Conservation (phyloP, 2,888 invertebrate genomes). For the Eristalis intricaria region DNA sequence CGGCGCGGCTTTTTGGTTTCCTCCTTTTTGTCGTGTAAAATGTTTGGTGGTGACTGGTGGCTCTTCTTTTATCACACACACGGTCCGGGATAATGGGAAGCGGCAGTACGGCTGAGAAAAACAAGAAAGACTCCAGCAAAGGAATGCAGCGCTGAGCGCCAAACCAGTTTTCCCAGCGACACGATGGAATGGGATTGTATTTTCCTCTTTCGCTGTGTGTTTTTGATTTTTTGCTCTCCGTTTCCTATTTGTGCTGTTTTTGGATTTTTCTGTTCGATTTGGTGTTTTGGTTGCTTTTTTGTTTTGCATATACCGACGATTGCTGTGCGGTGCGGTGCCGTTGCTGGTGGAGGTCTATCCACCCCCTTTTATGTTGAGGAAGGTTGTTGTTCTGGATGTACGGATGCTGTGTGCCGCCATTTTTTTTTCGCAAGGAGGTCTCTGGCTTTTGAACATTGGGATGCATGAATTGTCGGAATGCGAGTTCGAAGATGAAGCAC, state of each 20-base stretch:
- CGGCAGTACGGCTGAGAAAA: constrained; percentile 31
- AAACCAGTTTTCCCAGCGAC: constrained; percentile 68
- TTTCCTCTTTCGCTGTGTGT: constrained; percentile 28
- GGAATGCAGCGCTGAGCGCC: constrained; percentile 67
- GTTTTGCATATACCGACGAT: constrained; percentile 56
- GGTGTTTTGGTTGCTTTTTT: constrained; percentile 40
- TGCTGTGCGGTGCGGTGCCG: not conserved
- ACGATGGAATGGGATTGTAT: constrained; percentile 61
- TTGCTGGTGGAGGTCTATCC: constrained; percentile 54
- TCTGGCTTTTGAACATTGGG: not conserved
- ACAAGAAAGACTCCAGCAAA: constrained; percentile 53
- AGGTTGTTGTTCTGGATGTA: constrained; percentile 60
- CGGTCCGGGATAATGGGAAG: constrained; percentile 43
- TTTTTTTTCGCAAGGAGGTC: constrained; percentile 37
- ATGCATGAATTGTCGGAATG: constrained; percentile 51
- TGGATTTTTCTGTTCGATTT: constrained; percentile 9
- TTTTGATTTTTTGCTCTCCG: constrained; percentile 10
- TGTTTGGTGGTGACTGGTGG: constrained; percentile 4
- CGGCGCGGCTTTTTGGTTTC: not conserved
- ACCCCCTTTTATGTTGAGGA: constrained; percentile 71
- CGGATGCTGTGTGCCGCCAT: constrained; percentile 52
- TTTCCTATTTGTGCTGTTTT: not conserved
- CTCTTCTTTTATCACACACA: constrained; percentile 8
- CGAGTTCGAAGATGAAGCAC: constrained; percentile 20
- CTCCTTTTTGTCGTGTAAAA: constrained; percentile 6